Conservation (phyloP, 2,888 invertebrate species). For the Eupeodes latifasciatus region DNA sequence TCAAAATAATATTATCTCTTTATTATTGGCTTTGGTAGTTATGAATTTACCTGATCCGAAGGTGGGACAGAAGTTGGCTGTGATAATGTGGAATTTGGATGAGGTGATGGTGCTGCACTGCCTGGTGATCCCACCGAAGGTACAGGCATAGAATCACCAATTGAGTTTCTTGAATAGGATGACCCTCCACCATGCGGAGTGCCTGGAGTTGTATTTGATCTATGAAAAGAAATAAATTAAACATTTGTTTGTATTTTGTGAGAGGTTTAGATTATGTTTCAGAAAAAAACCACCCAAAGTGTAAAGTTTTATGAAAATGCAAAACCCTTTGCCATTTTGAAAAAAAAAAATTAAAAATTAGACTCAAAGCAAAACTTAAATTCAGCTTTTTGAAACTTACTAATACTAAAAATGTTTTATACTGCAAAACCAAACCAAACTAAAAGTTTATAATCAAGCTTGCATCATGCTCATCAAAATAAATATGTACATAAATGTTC, state of each 20-base stretch:
- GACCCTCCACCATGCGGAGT: constrained; percentile 88
- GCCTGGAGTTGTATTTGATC: constrained; percentile 80
- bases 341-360: constrained; percentile 40
- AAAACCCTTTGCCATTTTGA: constrained; percentile 57
- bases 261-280: not conserved
- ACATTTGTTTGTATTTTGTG: not conserved
- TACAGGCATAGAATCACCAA: constrained; percentile 83
- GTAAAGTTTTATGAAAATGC: constrained; percentile 46
- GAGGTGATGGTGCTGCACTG: constrained; percentile 88
- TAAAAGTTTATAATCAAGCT: constrained; percentile 23
- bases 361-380: constrained; percentile 60
- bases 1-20: not conserved
- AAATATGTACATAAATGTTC: not conserved
- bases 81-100: constrained; percentile 86
- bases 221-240: constrained; percentile 66
- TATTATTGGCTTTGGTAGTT: too few species aligned
- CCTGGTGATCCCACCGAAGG: constrained; percentile 87
- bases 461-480: constrained; percentile 62
- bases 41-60: constrained; percentile 83
- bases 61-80: constrained; percentile 89
- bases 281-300: constrained; percentile 44
- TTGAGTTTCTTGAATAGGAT: constrained; percentile 87
- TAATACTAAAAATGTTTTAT: not conserved
- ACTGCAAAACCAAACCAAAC: constrained; percentile 53
- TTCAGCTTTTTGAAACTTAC: constrained; percentile 34